Percentiles rank a stretch among this genome's conserved stretches.
Conservation (phyloP, 1,140 invertebrate species). For the Pseudomyrmex flavicornis region DNA sequence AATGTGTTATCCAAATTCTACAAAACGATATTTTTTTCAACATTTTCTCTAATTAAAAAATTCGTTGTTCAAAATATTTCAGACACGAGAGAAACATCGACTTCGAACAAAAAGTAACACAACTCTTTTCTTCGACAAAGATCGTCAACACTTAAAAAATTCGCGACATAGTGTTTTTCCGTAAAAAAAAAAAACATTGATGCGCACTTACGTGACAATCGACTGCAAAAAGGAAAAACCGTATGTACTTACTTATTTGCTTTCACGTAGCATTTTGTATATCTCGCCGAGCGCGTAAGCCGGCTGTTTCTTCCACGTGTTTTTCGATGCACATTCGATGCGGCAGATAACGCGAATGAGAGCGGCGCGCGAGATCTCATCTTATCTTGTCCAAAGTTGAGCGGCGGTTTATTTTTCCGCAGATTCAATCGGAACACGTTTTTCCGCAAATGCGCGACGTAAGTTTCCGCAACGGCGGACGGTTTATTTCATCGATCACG, state of each 20-base stretch:
- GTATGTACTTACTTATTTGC: neutral
- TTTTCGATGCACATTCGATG: constrained; percentile 10
- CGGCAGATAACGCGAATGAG: neutral
- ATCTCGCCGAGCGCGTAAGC: neutral
- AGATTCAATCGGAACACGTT: constrained; percentile 28
- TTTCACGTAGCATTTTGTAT: neutral
- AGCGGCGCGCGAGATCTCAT: neutral
- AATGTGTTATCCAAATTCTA: too few species aligned
- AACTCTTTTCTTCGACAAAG: neutral
- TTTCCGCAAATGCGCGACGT: constrained; percentile 17
- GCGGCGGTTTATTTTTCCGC: constrained; percentile 19
- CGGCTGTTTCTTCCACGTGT: neutral
- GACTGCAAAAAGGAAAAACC: neutral
- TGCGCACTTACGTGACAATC: neutral
- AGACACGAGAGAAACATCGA: too few species aligned
- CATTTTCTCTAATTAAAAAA: too few species aligned
- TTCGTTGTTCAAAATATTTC: too few species aligned
- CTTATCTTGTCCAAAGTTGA: constrained; percentile 32
- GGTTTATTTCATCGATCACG: constrained; percentile 41
- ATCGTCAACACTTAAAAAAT: neutral
- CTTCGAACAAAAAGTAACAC: neutral
- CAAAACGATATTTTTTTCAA: too few species aligned
- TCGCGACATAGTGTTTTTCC: neutral
- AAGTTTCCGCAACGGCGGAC: neutral
- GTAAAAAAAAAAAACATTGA: too few species aligned